phyloP scores from a whole-genome alignment of 2,113 vertebrate species.

The Semicossyphus pulcher region DNA sequence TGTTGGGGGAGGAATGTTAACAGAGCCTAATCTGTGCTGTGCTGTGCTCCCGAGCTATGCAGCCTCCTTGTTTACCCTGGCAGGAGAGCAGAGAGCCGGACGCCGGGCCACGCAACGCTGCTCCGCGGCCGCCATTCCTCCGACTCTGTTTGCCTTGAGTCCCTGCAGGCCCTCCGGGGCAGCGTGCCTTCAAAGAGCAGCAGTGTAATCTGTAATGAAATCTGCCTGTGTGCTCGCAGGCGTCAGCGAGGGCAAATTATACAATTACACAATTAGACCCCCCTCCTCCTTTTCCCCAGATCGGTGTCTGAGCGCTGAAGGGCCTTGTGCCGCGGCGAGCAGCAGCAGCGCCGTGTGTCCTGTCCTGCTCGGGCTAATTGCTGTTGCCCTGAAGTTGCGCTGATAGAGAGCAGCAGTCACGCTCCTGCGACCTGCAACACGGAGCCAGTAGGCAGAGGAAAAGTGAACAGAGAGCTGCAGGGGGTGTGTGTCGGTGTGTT shows the following conservation, averaged over 20 bases:
- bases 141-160: constrained; percentile 64
- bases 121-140: constrained; percentile 52
- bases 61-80: constrained; percentile 76
- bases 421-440: constrained; percentile 32
- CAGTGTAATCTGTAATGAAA: constrained; percentile 71
- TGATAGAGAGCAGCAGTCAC: constrained; percentile 24
- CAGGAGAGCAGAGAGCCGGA: constrained; percentile 74
- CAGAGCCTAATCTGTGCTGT: constrained; percentile 71
- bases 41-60: constrained; percentile 70
- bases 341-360: not conserved
- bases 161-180: constrained; percentile 61
- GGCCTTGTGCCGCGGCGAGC: constrained; percentile 16
- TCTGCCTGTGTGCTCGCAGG: constrained; percentile 70
- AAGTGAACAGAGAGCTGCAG: not conserved
- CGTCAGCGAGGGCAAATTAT: constrained; percentile 74
- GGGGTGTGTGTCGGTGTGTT: constrained; percentile 13
- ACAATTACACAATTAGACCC: constrained; percentile 74
- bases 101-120: constrained; percentile 49
- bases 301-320: constrained; percentile 38
- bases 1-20: constrained; percentile 57
- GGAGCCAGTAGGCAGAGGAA: constrained; percentile 10
- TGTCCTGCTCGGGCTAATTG: constrained; percentile 49
- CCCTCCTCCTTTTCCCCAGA: not conserved
- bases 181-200: constrained; percentile 69
- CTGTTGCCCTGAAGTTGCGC: constrained; percentile 3